phyloP scores from a whole-genome alignment of 2,797 vertebrate genomes.

The Anas bahamensis region DNA sequence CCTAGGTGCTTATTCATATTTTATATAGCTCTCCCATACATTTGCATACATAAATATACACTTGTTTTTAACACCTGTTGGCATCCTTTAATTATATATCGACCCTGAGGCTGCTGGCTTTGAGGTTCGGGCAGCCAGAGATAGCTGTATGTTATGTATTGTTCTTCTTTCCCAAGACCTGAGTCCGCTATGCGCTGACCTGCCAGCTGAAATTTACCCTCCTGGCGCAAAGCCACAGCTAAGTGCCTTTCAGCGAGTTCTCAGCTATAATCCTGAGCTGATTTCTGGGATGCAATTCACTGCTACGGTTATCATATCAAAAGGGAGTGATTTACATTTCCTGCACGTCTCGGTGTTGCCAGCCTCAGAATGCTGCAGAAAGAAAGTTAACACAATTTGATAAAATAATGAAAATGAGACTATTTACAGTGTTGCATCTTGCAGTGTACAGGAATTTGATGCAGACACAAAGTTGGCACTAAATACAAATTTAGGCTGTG shows the following conservation, averaged over 20 bases:
- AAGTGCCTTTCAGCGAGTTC: conserved; percentile 46
- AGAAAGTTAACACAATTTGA: conserved; percentile 65
- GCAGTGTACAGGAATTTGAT: conserved; percentile 24
- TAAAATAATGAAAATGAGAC: conserved; percentile 62
- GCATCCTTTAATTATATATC: conserved; percentile 30
- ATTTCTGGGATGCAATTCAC: conserved; percentile 67
- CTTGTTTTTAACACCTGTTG: conserved; percentile 49
- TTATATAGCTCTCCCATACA: neutral
- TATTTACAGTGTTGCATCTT: conserved; percentile 47
- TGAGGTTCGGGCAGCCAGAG: neutral
- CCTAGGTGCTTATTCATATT: conserved; percentile 32
- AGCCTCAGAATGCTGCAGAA: conserved; percentile 51
- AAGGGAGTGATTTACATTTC: conserved; percentile 70
- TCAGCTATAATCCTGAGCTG: conserved; percentile 54
- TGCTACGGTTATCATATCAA: conserved; percentile 59
- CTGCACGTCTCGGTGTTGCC: conserved; percentile 37
- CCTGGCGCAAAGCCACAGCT: neutral
- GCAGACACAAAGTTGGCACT: conserved; percentile 2
- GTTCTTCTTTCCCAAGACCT: neutral
- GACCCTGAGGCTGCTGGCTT: neutral
- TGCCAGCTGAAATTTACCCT: conserved; percentile 48
- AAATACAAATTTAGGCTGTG: conserved; percentile 40
- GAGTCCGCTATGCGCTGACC: neutral
- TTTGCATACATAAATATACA: conserved; percentile 35
- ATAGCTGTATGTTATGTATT: neutral